phyloP scores from a whole-genome alignment of 2,797 vertebrate species.

The Odontamblyopus lacepedii region DNA sequence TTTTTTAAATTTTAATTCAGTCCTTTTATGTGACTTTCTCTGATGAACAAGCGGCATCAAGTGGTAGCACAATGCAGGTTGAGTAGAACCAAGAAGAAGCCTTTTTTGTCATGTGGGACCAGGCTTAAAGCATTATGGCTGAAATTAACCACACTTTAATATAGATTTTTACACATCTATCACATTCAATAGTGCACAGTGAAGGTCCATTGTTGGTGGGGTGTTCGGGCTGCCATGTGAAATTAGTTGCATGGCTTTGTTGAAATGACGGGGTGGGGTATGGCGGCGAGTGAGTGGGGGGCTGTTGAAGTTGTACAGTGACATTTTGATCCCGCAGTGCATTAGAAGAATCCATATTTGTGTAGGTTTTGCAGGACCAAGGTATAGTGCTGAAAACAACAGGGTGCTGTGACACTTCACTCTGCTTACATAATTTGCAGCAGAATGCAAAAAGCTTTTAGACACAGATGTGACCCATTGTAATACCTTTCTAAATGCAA shows the following conservation, averaged over 20 bases:
- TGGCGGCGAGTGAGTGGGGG: slow-evolving; percentile 51
- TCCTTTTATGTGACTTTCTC: slow-evolving; percentile 76
- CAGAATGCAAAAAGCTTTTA: slow-evolving; percentile 86
- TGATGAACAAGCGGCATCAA: slow-evolving; percentile 75
- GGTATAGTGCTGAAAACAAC: slow-evolving; percentile 76
- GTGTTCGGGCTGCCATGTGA: slow-evolving; percentile 60
- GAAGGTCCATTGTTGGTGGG: slow-evolving; percentile 67
- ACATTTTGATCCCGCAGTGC: slow-evolving; percentile 75
- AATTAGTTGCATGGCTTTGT: slow-evolving; percentile 69
- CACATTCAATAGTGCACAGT: slow-evolving; percentile 58
- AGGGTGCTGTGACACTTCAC: slow-evolving; percentile 78
- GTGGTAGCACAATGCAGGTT: slow-evolving; percentile 71
- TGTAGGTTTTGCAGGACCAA: slow-evolving; percentile 77
- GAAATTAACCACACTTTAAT: slow-evolving; percentile 73
- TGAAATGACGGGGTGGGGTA: slow-evolving; percentile 59
- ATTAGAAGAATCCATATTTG: slow-evolving; percentile 80
- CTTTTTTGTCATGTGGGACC: slow-evolving; percentile 68
- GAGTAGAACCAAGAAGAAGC: slow-evolving; percentile 64
- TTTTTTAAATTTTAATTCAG: slow-evolving; percentile 54
- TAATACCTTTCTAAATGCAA: slow-evolving; percentile 86
- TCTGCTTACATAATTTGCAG: slow-evolving; percentile 84
- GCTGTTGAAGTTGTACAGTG: slow-evolving; percentile 70
- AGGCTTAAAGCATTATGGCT: slow-evolving; percentile 59
- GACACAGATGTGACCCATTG: slow-evolving; percentile 86
- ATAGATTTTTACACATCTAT: slow-evolving; percentile 68